phyloP scores from a whole-genome alignment of 2,888 invertebrate genomes.

The Scelioninae gen. 1 region DNA sequence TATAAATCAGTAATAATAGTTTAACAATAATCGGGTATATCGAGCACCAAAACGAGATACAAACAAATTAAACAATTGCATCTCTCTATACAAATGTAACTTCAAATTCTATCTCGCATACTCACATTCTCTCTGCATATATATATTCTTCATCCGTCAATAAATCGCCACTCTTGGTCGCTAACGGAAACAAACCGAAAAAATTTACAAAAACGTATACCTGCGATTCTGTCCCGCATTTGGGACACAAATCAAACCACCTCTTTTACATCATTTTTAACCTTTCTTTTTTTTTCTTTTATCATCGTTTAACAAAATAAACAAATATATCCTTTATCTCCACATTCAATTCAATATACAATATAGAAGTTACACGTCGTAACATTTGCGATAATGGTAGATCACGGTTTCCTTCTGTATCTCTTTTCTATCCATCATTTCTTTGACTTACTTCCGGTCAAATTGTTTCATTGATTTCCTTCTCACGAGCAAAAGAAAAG shows the following conservation, averaged over 20 bases:
- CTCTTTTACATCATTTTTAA: background rate
- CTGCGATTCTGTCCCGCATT: background rate
- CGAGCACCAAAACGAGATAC: constrained; percentile 83
- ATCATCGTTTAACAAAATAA: constrained; percentile 58
- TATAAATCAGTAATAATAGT: constrained; percentile 78
- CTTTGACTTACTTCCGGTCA: background rate
- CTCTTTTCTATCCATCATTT: background rate
- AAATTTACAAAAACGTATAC: constrained; percentile 49
- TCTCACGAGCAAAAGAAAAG: constrained; percentile 13
- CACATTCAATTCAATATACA: constrained; percentile 61
- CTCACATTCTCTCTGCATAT: constrained; percentile 32
- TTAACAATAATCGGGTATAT: constrained; percentile 80
- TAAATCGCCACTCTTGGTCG: constrained; percentile 42
- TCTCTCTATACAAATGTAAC: constrained; percentile 71
- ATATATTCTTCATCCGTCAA: constrained; percentile 39
- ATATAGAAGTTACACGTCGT: constrained; percentile 61
- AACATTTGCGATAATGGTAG: constrained; percentile 56
- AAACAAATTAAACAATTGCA: constrained; percentile 74
- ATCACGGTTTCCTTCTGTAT: constrained; percentile 39
- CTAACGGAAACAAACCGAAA: constrained; percentile 49
- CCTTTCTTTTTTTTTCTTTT: too few relatives aligned
- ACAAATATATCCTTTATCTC: constrained; percentile 49
- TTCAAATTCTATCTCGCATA: constrained; percentile 53
- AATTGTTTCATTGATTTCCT: constrained; percentile 2
- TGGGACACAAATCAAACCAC: background rate